A percentile compares a stretch with the other conserved stretches of the same genome.
These are phyloP conservation scores for Dendrolimus punctatus DNA, from an alignment of 1,140 invertebrate genomes.

Conservation along the genomic window DNA sequence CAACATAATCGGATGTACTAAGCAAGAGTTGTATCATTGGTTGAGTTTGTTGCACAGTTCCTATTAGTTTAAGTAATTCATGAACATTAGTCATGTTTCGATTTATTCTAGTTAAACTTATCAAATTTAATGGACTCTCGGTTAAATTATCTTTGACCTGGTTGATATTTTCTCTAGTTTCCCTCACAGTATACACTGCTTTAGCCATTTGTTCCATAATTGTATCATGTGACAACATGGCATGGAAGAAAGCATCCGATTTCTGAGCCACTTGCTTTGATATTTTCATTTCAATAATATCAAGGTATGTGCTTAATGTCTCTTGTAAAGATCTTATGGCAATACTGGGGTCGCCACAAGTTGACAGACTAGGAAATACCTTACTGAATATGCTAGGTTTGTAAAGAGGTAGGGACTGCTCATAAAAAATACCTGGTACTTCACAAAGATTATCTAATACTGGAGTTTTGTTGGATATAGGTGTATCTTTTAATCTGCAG, in stretches of 20 bases:
- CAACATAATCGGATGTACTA: constrained; percentile 97
- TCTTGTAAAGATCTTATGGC: constrained; percentile 73
- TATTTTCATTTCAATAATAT: constrained; percentile 96
- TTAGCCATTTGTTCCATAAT: constrained; percentile 91
- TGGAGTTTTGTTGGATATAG: constrained; percentile 42
- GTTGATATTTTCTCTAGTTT: constrained; percentile 79
- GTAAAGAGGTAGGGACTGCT: constrained; percentile 86
- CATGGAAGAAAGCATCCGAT: constrained; percentile 96
- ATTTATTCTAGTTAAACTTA: constrained; percentile 77
- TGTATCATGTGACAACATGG: constrained; percentile 96
- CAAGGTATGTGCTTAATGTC: constrained; percentile 92
- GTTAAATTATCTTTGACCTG: constrained; percentile 86
- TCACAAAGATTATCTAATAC: constrained; percentile 55
- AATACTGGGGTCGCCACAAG: constrained; percentile 54
- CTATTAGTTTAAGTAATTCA: constrained; percentile 92
- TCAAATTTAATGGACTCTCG: constrained; percentile 83
- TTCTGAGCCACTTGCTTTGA: constrained; percentile 96
- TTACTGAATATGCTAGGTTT: constrained; percentile 87
- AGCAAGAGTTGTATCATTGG: constrained; percentile 95
- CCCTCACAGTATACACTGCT: constrained; percentile 85
- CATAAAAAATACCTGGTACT: constrained; percentile 92
- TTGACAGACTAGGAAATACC: constrained; percentile 81
- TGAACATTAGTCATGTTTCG: constrained; percentile 76
- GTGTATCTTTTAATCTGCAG: constrained; percentile 61
- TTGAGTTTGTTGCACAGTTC: constrained; percentile 97